Conservation (phyloP, 2,888 invertebrate species). For the Pollenia griseotomentosa region DNA sequence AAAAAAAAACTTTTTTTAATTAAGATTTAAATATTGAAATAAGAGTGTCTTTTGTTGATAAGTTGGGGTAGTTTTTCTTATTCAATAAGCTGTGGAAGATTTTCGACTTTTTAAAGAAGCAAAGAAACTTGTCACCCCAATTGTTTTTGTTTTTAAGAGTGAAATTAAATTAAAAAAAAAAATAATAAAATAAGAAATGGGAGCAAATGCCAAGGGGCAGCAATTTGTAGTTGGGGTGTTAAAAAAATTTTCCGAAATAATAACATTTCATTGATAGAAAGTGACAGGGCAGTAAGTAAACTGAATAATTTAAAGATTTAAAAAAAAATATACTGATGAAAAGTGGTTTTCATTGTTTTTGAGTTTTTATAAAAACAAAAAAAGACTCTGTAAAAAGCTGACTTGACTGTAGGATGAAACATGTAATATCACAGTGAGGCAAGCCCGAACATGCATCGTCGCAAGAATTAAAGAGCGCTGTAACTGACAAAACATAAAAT, state of each 20-base stretch:
- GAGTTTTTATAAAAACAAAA: no score
- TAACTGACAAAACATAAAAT: no score
- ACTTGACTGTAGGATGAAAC: no score
- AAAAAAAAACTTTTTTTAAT: conserved; percentile 21
- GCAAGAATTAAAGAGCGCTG: no score
- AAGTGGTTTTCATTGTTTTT: no score
- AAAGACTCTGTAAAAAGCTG: no score
- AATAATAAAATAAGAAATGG: background rate
- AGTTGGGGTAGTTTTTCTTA: conserved; percentile 4
- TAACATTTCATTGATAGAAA: background rate
- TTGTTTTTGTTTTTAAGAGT: background rate
- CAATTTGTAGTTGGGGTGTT: conserved; percentile 3
- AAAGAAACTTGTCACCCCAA: conserved; percentile 5
- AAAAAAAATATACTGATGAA: no score
- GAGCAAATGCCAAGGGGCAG: background rate
- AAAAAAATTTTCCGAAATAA: background rate
- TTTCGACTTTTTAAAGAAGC: background rate
- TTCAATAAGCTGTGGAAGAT: background rate
- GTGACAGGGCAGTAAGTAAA: background rate
- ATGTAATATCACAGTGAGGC: no score
- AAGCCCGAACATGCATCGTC: no score
- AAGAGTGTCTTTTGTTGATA: background rate
- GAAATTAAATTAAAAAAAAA: background rate
- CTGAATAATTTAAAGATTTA: no score
- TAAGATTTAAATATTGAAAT: conserved; percentile 14